phyloP scores from a whole-genome alignment of 2,113 vertebrate genomes.

The Trochalopteron elliotii region DNA sequence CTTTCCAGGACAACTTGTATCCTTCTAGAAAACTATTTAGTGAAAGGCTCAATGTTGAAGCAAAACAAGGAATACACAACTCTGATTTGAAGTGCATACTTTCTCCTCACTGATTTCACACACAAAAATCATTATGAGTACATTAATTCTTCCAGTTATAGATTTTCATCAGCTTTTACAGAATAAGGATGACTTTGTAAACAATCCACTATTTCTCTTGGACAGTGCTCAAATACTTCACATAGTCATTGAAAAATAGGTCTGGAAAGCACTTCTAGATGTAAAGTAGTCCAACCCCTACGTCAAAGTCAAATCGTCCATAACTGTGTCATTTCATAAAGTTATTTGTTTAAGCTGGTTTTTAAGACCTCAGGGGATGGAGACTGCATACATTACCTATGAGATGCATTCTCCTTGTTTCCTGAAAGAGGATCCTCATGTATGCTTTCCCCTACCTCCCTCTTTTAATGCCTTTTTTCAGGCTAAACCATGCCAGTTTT shows the following conservation, averaged over 20 bases:
- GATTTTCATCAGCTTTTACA: background rate
- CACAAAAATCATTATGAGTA: background rate
- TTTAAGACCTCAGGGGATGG: background rate
- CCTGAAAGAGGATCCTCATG: background rate
- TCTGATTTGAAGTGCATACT: background rate
- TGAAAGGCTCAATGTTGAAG: background rate
- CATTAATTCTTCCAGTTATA: slow-evolving; percentile 3
- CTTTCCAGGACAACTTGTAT: background rate
- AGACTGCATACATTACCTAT: background rate
- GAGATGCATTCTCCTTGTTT: background rate
- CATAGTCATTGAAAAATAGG: background rate
- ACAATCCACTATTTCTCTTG: background rate
- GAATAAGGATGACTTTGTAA: background rate
- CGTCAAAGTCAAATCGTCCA: background rate
- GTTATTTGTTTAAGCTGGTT: background rate
- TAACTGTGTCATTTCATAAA: background rate
- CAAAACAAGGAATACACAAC: background rate
- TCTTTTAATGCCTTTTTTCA: background rate
- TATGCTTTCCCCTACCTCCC: background rate
- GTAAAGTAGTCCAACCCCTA: background rate
- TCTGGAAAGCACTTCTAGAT: background rate
- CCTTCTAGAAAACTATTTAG: background rate
- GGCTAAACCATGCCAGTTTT: background rate
- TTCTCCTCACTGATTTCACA: background rate
- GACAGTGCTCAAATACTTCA: background rate